These are phyloP conservation scores for Stegastes partitus DNA, from an alignment of 2,113 vertebrate species.

Conservation along the genomic window DNA sequence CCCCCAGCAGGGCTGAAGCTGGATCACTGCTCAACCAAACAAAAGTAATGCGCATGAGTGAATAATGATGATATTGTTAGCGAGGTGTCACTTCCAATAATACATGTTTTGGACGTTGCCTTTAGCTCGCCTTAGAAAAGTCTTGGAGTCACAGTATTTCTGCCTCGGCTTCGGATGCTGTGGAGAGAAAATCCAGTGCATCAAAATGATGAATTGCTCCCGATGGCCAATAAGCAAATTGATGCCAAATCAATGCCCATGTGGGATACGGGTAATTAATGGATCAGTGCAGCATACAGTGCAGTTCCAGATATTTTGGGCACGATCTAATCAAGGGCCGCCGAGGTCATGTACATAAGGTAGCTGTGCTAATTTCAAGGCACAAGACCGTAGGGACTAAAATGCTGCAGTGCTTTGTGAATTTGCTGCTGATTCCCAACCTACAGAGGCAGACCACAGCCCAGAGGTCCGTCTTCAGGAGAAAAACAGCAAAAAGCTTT, in stretches of 20 bases:
- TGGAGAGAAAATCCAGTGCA: conserved; percentile 9
- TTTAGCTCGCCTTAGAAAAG: conserved; percentile 39
- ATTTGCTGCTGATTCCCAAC: background rate
- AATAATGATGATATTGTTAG: conserved; percentile 74
- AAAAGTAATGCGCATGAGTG: conserved; percentile 68
- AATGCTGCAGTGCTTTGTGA: conserved; percentile 17
- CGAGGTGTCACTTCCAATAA: conserved; percentile 68
- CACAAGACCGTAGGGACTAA: background rate
- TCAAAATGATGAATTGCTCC: conserved; percentile 41
- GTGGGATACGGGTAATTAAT: conserved; percentile 42
- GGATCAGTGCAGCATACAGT: conserved; percentile 10
- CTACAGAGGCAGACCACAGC: background rate
- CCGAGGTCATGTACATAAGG: conserved; percentile 10
- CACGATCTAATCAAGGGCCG: conserved; percentile 18
- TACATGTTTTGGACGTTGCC: conserved; percentile 53
- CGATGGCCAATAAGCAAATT: conserved; percentile 34
- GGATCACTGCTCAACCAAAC: conserved; percentile 71
- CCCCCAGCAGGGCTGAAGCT: conserved; percentile 54
- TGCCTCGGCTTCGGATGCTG: background rate
- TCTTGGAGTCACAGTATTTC: conserved; percentile 29
- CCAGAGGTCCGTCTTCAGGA: background rate
- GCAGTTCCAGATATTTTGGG: conserved; percentile 9
- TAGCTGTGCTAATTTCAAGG: conserved; percentile 16
- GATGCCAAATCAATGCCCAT: conserved; percentile 41
- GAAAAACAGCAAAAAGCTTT: background rate